Evolutionary conservation across 2,888 invertebrate genomes (phyloP), one percentile per base, ranked within the genome.

Genomic region (Lycaena phlaeas): DNA sequence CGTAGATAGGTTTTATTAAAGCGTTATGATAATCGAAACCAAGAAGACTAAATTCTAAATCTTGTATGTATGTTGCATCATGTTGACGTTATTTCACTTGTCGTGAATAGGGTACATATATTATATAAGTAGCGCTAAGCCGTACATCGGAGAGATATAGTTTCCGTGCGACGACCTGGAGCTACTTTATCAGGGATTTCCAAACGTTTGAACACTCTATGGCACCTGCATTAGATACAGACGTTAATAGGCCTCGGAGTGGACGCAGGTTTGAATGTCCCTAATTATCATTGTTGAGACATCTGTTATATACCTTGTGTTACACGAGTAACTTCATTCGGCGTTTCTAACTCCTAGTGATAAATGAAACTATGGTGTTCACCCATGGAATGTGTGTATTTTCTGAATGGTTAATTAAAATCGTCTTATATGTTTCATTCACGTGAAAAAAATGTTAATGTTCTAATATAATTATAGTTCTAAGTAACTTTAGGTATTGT

Each of bases 1-100:
- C 62, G 69, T 84, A 82, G 82, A 77, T 84, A 84, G 82, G 70
- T 71, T 66, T 69, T 64, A 61, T 66, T 62, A 72, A 75, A 68
- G 61, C 58, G 66, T 76, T 71, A 72, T 79, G 78, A 79, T 72
- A 73, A 76, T 66, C 77, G 82, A 69, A 84, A 82, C 82, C 75
- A 76, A 84, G 64, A 84, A 82, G 82, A 82, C 82, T 82, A 74
- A 84, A 82, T 75, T 76, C 78, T 74, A 72, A 71, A 63, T 72
- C 68, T 70, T 75, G 71, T 77, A 77, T 73, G 73, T 73, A 76
- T 82, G 75, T 79, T 81, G 73, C 76, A 76, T 64, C 73, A 65
- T 68, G 74, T 76, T 77, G 68, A 70, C 58, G 68, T 77, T 76
- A 64, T 71, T 22, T 70, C 67, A 67, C 67, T 62, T 63, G 68